These are phyloP conservation scores for Lepisosteus oculatus DNA, from an alignment of 2,113 vertebrate genomes.

Conservation along the genomic window DNA sequence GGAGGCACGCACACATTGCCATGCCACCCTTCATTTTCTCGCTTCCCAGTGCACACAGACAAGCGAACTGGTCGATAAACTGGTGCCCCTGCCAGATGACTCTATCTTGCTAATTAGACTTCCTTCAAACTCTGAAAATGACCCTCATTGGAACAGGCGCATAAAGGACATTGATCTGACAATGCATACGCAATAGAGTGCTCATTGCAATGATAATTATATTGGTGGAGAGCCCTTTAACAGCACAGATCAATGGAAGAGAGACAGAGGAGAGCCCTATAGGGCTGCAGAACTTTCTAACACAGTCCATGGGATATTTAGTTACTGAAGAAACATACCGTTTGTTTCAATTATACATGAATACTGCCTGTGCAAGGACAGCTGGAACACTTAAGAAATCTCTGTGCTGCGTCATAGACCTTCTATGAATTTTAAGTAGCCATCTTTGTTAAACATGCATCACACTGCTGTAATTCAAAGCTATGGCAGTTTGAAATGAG, in stretches of 20 bases:
- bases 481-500: too few relatives aligned
- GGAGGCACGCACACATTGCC: too few relatives aligned
- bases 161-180: slow-evolving; percentile 16
- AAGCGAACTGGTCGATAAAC: slow-evolving; percentile 14
- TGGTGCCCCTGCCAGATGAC: slow-evolving; percentile 18
- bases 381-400: too few relatives aligned
- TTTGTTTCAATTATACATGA: too few relatives aligned
- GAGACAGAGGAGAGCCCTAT: background rate
- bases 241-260: slow-evolving; percentile 10
- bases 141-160: background rate
- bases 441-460: too few relatives aligned
- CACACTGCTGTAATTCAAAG: too few relatives aligned
- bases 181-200: slow-evolving; percentile 16
- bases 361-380: too few relatives aligned
- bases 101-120: slow-evolving; percentile 20
- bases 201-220: slow-evolving; percentile 8
- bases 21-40: background rate
- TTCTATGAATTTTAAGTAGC: too few relatives aligned
- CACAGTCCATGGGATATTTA: too few relatives aligned
- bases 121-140: slow-evolving; percentile 9
- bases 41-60: slow-evolving; percentile 14
- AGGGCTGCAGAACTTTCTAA: too few relatives aligned
- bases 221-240: background rate
- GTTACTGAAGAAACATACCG: too few relatives aligned
- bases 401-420: too few relatives aligned